Evolutionary conservation across 2,797 vertebrate genomes (phyloP), one percentile per base, ranked within the genome.

Genomic region (Spondyliosoma cantharus): DNA sequence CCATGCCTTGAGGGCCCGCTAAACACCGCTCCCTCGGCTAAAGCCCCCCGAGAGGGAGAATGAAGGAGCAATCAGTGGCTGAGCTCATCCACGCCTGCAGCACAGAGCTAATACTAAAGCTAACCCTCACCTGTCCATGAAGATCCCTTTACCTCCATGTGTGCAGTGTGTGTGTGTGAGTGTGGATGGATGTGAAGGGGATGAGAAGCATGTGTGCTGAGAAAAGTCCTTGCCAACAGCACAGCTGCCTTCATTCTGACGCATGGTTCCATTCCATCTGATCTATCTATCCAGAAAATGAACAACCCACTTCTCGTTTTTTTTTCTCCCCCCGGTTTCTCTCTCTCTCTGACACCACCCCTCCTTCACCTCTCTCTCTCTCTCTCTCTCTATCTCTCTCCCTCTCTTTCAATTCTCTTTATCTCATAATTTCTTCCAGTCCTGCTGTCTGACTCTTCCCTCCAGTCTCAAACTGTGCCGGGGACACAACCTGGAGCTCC

Each of bases 11-110:
- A 87, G 93, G 94, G 94, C 91, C 93, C 77, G 87, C 94, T 94
- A 94, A 96, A 95, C 90, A 90, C 86, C 89, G 91, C 92, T 95
- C 87, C 89, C 87, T 91, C 81, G 79, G 92, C 93, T 91, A 87
- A 93, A 93, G 94, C 94, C 91, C 92, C 37, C 90, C 82, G 89
- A 87, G 81, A 91, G 74, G 76, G 87, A 83, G 83, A 89, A 87
- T 78, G 72, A 86, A 89, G 84, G 81, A 86, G 81, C 89, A 89
- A 89, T 86, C 89, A 86, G 87, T 83, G 90, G 76, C 88, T 92
- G 94, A 95, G 92, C 93, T 94, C 94, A 95, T 94, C 93, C 94
- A 94, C 93, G 90, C 95, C 95, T 93, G 94, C 93, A 95, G 95
- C 94, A 90, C 90, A 86, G 86, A 87, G 88, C 92, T 95, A 95